A percentile compares a stretch with the other conserved stretches of the same genome.
Conservation (phyloP, 1,140 invertebrate genomes). For the Drosophila busckii region DNA sequence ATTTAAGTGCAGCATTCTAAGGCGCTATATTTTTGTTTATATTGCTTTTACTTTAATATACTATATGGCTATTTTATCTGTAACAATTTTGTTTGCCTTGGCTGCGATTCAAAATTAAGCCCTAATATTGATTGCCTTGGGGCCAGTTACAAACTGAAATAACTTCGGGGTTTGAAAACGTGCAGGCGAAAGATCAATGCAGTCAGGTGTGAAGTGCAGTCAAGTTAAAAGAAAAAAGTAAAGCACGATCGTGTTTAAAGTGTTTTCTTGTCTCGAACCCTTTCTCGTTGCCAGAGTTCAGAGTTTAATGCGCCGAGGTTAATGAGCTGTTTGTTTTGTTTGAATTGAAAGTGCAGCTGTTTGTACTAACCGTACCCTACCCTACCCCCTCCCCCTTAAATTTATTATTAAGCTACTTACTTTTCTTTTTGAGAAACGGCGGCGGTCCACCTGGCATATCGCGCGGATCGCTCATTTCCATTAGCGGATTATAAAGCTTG, state of each 20-base stretch:
- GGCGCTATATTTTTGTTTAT: too few species aligned
- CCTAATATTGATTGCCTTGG: too few species aligned
- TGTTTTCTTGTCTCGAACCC: conserved; percentile 17
- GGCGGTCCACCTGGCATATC: conserved; percentile 81
- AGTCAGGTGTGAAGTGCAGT: neutral
- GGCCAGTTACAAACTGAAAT: too few species aligned
- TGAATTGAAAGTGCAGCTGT: conserved; percentile 27
- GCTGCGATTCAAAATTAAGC: too few species aligned
- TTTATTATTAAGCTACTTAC: conserved; percentile 80
- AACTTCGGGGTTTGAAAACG: too few species aligned
- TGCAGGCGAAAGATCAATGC: too few species aligned
- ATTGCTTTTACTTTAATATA: too few species aligned
- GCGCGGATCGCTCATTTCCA: conserved; percentile 83
- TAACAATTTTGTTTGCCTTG: too few species aligned
- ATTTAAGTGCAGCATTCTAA: too few species aligned
- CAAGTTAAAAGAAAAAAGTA: neutral
- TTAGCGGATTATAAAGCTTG: conserved; percentile 84
- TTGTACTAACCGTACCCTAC: too few species aligned
- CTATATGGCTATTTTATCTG: too few species aligned
- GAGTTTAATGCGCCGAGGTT: conserved; percentile 42
- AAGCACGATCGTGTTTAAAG: conserved; percentile 5
- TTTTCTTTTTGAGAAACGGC: conserved; percentile 85
- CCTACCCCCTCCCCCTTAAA: too few species aligned
- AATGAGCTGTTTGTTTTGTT: conserved; percentile 66
- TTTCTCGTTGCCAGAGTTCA: conserved; percentile 22